Percentiles rank a stretch among this genome's conserved stretches.
Conservation (phyloP, 2,113 vertebrate species). For the Propithecus coquereli region DNA sequence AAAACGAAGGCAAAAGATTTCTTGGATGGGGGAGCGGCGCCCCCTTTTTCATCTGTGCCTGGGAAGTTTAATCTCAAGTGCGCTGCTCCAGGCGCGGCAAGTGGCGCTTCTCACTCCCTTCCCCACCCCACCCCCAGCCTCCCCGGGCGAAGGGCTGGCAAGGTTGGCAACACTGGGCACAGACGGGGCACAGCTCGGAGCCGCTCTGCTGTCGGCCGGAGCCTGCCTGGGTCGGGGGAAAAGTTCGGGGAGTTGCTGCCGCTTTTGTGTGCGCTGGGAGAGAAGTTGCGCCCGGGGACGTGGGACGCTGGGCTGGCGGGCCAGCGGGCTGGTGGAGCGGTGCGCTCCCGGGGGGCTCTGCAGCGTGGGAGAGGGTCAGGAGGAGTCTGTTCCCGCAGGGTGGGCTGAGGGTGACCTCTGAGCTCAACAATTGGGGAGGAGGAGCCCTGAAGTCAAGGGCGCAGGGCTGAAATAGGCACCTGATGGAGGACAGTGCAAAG, state of each 20-base stretch:
- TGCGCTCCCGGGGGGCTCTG: neutral
- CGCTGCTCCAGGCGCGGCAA: slow-evolving; percentile 59
- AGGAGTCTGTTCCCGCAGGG: neutral
- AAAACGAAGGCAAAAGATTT: neutral
- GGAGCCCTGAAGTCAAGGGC: neutral
- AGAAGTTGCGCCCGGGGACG: slow-evolving; percentile 64
- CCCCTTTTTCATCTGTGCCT: slow-evolving; percentile 44
- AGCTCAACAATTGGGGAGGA: neutral
- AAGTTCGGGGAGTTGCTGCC: slow-evolving; percentile 71
- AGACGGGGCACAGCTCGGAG: neutral
- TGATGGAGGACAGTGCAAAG: neutral
- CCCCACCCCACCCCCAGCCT: neutral
- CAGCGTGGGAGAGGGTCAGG: neutral
- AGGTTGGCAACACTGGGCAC: slow-evolving; percentile 23
- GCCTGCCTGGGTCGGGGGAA: slow-evolving; percentile 37
- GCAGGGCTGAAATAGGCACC: neutral
- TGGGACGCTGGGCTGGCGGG: slow-evolving; percentile 28
- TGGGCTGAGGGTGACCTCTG: neutral
- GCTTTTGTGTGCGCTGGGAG: slow-evolving; percentile 43
- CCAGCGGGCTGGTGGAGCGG: neutral
- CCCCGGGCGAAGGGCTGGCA: slow-evolving; percentile 8
- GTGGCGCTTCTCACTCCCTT: slow-evolving; percentile 42
- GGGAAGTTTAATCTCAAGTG: slow-evolving; percentile 72
- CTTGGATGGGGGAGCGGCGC: neutral
- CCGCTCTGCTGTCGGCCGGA: neutral